Percentiles rank a stretch among this genome's conserved stretches.
phyloP scores from a whole-genome alignment of 2,888 invertebrate genomes.

The Drosophila infuscata region DNA sequence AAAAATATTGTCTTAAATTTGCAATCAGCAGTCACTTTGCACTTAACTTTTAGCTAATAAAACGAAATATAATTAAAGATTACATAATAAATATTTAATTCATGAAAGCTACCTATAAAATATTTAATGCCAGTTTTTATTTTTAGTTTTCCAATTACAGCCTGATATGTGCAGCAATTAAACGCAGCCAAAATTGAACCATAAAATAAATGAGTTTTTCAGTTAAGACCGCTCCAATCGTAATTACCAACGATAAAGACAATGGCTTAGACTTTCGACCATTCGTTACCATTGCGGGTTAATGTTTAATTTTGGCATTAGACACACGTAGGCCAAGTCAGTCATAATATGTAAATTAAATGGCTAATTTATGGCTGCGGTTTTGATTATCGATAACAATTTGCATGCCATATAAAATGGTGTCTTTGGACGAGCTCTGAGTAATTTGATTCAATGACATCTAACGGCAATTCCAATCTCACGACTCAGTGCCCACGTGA shows the following conservation, averaged over 20 bases:
- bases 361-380: conserved; percentile 44
- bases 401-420: conserved; percentile 48
- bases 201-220: conserved; percentile 31
- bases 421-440: background rate
- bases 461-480: conserved; percentile 60
- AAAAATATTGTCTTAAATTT: no score
- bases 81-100: background rate
- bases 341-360: conserved; percentile 47
- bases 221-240: conserved; percentile 22
- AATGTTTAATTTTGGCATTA: conserved; percentile 40
- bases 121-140: conserved; percentile 2
- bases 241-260: conserved; percentile 42
- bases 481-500: conserved; percentile 43
- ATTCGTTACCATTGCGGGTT: conserved; percentile 4
- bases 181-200: conserved; percentile 11
- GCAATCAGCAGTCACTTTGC: background rate
- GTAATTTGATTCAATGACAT: conserved; percentile 23
- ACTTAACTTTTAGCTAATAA: background rate
- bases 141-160: background rate
- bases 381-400: conserved; percentile 29
- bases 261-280: conserved; percentile 3
- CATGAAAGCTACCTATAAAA: background rate
- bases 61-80: background rate
- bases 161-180: conserved; percentile 4
- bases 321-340: conserved; percentile 39